A percentile compares a stretch with the other conserved stretches of the same genome.
Evolutionary conservation across 2,113 vertebrate species (phyloP).

Genomic region (Leucoraja erinaceus): DNA sequence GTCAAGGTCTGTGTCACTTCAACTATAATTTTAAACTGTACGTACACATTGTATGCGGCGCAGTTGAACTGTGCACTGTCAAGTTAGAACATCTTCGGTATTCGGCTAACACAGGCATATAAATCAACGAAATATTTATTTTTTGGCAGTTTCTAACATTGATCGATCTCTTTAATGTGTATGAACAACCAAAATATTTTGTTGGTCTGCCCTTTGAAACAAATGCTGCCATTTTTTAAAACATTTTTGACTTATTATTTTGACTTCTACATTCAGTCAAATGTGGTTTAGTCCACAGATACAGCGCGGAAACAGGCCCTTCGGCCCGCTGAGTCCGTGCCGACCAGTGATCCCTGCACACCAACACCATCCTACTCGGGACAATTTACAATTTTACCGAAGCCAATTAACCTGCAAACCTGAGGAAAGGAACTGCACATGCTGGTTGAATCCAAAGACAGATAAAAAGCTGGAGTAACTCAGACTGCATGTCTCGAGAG

Average conservation of each 20-base stretch:
- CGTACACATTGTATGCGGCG: background rate
- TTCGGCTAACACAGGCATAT: background rate
- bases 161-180: background rate
- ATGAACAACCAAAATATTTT: background rate
- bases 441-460: too few species aligned
- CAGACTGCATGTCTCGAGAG: too few species aligned
- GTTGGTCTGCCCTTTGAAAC: background rate
- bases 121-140: background rate
- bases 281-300: background rate
- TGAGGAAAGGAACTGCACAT: too few species aligned
- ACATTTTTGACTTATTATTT: background rate
- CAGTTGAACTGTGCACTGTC: background rate
- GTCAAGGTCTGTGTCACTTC: background rate
- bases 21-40: conserved; percentile 7
- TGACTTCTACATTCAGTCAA: too few species aligned
- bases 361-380: too few species aligned
- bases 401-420: too few species aligned
- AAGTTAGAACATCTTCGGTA: background rate
- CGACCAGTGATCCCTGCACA: too few species aligned
- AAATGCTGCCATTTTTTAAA: background rate
- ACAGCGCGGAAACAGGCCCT: too few species aligned
- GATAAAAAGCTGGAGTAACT: too few species aligned
- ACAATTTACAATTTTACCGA: too few species aligned
- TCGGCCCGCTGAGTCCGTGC: too few species aligned
- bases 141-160: background rate